A percentile compares a stretch with the other conserved stretches of the same genome.
These are phyloP conservation scores for Cyanocitta stelleri DNA, from an alignment of 2,113 vertebrate genomes.

Conservation along the genomic window DNA sequence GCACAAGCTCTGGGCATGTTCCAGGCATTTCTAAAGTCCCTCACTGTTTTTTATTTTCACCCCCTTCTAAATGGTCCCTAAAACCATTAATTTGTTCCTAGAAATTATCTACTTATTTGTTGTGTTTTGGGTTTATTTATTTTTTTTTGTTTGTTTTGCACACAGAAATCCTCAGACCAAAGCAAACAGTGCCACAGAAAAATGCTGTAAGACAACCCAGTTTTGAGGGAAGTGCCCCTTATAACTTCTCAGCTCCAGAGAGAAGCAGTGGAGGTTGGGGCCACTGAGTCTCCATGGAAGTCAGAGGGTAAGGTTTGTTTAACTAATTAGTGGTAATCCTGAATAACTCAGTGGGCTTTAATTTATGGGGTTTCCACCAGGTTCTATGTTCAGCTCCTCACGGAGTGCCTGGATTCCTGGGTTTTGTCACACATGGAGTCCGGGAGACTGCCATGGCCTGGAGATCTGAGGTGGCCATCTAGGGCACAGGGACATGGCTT, in stretches of 20 bases:
- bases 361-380: background rate
- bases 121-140: background rate
- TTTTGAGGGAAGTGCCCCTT: background rate
- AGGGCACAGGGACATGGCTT: background rate
- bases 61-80: background rate
- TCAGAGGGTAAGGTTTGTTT: background rate
- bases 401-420: fast-evolving
- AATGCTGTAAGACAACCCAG: background rate
- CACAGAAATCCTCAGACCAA: background rate
- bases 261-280: background rate
- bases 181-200: background rate
- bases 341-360: background rate
- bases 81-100: conserved; percentile 5
- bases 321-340: background rate
- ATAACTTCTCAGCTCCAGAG: background rate
- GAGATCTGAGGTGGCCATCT: background rate
- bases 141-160: background rate
- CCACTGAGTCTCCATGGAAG: background rate
- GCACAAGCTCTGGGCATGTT: background rate
- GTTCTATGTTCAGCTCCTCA: background rate
- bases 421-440: background rate
- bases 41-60: background rate
- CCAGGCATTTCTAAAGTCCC: background rate
- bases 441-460: background rate
- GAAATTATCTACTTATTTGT: background rate